Evolutionary conservation across 2,888 invertebrate species (phyloP).

Genomic region (Pilophorus perplexus): DNA sequence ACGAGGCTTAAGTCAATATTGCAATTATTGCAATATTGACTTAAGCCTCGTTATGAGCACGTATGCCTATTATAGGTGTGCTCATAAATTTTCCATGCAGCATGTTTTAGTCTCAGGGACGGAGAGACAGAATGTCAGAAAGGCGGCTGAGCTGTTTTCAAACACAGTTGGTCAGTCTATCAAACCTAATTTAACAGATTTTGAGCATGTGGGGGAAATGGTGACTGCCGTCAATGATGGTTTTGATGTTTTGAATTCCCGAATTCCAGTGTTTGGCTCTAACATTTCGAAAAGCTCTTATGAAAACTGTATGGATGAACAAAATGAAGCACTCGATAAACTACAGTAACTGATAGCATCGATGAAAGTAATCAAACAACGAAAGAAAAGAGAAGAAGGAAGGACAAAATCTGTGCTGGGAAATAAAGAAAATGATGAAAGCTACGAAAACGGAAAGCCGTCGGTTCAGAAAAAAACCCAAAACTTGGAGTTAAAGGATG

Average conservation of each 20-base stretch:
- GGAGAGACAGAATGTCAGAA: conserved; percentile 4
- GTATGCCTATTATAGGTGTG: no score
- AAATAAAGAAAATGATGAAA: no score
- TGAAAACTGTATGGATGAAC: background rate
- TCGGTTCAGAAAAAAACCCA: no score
- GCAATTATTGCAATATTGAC: no score
- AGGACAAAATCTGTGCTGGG: no score
- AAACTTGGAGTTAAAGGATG: no score
- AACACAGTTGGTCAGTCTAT: background rate
- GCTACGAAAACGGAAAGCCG: no score
- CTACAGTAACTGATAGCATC: background rate
- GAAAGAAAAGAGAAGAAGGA: background rate
- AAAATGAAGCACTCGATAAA: background rate
- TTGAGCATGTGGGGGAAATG: background rate
- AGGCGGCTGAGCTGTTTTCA: background rate
- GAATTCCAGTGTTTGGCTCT: background rate
- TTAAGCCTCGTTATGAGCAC: no score
- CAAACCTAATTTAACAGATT: background rate
- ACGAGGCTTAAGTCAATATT: no score
- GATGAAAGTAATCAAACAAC: background rate
- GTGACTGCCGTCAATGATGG: background rate
- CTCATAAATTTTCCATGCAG: no score
- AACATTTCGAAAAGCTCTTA: background rate
- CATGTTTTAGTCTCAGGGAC: no score
- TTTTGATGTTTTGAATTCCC: background rate